These are phyloP conservation scores for Polymixis lichenea DNA, from an alignment of 2,888 invertebrate genomes.

Conservation along the genomic window DNA sequence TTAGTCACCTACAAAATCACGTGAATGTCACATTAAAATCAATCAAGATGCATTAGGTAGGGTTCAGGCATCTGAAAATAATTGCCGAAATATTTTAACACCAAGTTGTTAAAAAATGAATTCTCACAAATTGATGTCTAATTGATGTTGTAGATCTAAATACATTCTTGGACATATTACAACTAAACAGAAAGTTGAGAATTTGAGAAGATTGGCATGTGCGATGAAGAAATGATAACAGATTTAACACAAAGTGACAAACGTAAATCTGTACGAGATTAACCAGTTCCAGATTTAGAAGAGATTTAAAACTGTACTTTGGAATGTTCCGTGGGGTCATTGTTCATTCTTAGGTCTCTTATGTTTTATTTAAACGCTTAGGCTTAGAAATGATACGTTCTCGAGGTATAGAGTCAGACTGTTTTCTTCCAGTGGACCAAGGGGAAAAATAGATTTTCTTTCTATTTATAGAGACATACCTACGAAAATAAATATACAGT, in stretches of 20 bases:
- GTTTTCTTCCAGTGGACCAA: not conserved
- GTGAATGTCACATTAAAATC: slow-evolving; percentile 38
- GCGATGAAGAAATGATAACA: not conserved
- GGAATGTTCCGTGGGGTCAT: slow-evolving; percentile 19
- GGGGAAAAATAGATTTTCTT: not conserved
- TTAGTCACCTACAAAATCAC: slow-evolving; percentile 27
- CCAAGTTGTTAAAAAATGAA: not conserved
- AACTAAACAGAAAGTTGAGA: not conserved
- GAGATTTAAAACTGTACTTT: slow-evolving; percentile 35
- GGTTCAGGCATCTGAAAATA: not conserved
- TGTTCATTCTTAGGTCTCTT: slow-evolving; percentile 12
- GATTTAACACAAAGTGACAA: slow-evolving; percentile 4
- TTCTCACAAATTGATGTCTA: not conserved
- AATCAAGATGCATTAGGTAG: slow-evolving; percentile 4
- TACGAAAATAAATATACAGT: not conserved
- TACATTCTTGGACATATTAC: not conserved
- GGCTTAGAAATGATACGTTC: not conserved
- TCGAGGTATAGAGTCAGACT: not conserved
- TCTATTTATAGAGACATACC: too few relatives aligned
- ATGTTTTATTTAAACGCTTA: not conserved
- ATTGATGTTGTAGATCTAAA: not conserved
- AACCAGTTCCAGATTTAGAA: slow-evolving; percentile 26
- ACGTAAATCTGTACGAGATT: slow-evolving; percentile 11
- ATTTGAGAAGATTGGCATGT: not conserved
- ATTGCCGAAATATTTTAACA: not conserved